Evolutionary conservation across 1,140 invertebrate species (phyloP).

Genomic region (Caenorhabditis remanei): DNA sequence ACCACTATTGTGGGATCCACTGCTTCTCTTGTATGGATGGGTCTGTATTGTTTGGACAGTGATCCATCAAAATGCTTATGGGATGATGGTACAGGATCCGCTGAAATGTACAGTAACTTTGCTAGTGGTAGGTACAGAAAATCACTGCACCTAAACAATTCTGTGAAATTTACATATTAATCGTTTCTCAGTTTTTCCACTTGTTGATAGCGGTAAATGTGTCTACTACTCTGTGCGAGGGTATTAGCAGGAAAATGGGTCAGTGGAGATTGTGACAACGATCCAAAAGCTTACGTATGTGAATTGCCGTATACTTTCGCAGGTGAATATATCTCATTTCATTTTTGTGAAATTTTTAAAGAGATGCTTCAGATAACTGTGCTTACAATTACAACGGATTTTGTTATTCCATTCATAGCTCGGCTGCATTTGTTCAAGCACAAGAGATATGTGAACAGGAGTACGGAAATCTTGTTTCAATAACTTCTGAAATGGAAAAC

Average conservation of each 20-base stretch:
- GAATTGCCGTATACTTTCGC: background rate
- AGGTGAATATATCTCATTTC: background rate
- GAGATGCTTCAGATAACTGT: background rate
- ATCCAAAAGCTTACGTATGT: background rate
- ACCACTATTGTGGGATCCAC: background rate
- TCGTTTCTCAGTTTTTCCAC: background rate
- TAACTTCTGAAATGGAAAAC: background rate
- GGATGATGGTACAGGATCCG: background rate
- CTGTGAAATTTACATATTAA: no score
- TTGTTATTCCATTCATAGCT: background rate
- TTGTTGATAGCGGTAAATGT: background rate
- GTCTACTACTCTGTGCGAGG: constrained; percentile 20
- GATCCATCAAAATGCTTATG: background rate
- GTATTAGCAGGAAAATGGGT: constrained; percentile 22
- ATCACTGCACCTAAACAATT: no score
- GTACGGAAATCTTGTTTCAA: constrained; percentile 3
- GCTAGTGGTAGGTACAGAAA: no score
- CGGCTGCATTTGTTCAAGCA: background rate
- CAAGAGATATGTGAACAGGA: background rate
- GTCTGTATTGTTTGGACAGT: background rate
- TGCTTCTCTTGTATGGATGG: background rate
- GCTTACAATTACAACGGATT: background rate
- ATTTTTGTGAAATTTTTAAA: no score
- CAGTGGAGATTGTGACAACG: background rate
- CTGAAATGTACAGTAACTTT: no score